Evolutionary conservation across 64 coral and sea anemone species (phyloP).

Genomic region (Stichodactyla helianthus): DNA sequence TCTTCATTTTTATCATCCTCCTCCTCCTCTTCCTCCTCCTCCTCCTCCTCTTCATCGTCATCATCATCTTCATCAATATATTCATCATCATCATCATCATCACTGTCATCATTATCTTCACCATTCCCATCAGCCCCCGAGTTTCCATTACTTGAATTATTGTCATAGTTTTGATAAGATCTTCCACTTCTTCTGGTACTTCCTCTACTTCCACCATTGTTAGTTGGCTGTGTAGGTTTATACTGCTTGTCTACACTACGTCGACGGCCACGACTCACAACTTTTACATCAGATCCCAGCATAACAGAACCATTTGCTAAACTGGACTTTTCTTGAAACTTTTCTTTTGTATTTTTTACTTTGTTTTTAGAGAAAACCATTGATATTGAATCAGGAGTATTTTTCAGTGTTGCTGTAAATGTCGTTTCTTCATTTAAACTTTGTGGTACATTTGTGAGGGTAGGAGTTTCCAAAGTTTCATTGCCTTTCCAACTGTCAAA

Average conservation of each 20-base stretch:
- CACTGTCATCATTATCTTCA: constrained; percentile 56
- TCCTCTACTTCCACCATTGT: constrained; percentile 32
- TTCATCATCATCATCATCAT: constrained; percentile 64
- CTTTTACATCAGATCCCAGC: neutral
- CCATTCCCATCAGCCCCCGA: constrained; percentile 68
- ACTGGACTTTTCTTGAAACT: neutral
- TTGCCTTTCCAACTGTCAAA: neutral
- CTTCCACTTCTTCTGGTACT: constrained; percentile 41
- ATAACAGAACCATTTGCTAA: neutral
- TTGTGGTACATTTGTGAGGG: neutral
- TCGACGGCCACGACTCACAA: constrained; percentile 37
- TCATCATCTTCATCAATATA: constrained; percentile 60
- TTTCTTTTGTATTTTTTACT: neutral
- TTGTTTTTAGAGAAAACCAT: neutral
- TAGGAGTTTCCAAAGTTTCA: neutral
- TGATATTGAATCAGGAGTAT: neutral
- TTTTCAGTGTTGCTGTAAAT: neutral
- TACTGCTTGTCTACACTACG: constrained; percentile 62
- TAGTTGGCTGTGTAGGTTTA: constrained; percentile 35
- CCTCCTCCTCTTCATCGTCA: constrained; percentile 50
- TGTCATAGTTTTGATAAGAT: constrained; percentile 42
- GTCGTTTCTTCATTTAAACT: neutral
- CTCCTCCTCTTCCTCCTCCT: constrained; percentile 55
- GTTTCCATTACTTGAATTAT: constrained; percentile 66
- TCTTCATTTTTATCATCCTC: constrained; percentile 49